A percentile compares a stretch with the other conserved stretches of the same genome.
These are phyloP conservation scores for Hipparchia semele DNA, from an alignment of 2,888 invertebrate genomes.

Conservation along the genomic window DNA sequence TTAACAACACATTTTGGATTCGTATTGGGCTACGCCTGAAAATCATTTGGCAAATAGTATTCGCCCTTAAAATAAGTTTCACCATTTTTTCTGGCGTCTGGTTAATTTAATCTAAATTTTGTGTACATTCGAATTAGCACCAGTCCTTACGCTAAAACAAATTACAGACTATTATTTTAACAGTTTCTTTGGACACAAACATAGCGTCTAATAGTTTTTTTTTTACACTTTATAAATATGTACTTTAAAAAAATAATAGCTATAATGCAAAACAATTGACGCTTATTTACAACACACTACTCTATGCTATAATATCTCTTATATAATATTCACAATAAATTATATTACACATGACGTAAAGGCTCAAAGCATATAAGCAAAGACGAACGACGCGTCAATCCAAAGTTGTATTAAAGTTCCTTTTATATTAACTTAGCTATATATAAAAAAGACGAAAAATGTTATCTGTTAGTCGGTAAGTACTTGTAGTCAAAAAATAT, in stretches of 20 bases:
- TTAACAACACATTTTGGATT: no score
- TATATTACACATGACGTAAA: not conserved
- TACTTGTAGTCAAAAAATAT: no score
- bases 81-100: no score
- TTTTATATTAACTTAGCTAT: no score
- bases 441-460: no score
- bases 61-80: no score
- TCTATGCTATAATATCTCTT: not conserved
- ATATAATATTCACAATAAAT: slow-evolving; percentile 6
- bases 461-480: no score
- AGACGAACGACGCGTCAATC: no score
- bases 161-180: slow-evolving; percentile 1
- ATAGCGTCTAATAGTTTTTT: slow-evolving; percentile 13
- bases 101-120: not conserved
- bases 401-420: no score
- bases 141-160: not conserved
- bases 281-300: slow-evolving; percentile 8
- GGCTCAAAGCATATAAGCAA: no score
- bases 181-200: slow-evolving; percentile 22
- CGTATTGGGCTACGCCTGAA: no score
- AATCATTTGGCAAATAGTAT: no score
- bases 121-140: not conserved
- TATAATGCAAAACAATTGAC: slow-evolving; percentile 10
- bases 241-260: slow-evolving; percentile 16
- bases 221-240: slow-evolving; percentile 11